These are phyloP conservation scores for Acanthosoma haemorrhoidale DNA, from an alignment of 2,888 invertebrate species.

Conservation along the genomic window DNA sequence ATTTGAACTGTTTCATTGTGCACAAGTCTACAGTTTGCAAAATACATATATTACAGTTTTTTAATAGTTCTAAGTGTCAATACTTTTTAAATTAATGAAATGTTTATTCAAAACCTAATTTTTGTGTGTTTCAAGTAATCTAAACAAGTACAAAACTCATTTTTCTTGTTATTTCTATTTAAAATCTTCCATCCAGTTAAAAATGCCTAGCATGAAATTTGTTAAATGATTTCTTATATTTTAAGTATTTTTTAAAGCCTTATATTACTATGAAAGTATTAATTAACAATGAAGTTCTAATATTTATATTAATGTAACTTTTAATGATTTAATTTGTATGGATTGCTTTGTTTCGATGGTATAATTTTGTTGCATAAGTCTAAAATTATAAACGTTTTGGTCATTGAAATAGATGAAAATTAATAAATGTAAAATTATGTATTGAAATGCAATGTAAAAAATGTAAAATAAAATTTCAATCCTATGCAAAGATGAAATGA, in stretches of 20 bases:
- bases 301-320: background rate
- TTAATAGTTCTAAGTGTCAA: conserved; percentile 14
- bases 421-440: background rate
- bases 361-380: background rate
- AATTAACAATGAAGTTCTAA: background rate
- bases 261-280: background rate
- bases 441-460: background rate
- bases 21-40: conserved; percentile 19
- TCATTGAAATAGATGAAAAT: background rate
- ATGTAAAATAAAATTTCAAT: conserved; percentile 6
- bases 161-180: background rate
- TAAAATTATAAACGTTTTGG: background rate
- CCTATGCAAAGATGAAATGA: background rate
- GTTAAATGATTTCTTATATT: background rate
- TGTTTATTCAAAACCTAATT: background rate
- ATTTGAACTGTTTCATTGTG: conserved; percentile 1
- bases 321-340: background rate
- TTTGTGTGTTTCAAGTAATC: background rate
- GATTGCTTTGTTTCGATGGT: background rate
- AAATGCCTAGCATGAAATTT: background rate
- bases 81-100: conserved; percentile 13
- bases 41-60: background rate
- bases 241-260: background rate
- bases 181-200: conserved; percentile 7
- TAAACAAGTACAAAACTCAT: conserved; percentile 12